Base-by-base conservation (phyloP, 2,113 vertebrate genomes). In the Zosterops lateralis region DNA sequence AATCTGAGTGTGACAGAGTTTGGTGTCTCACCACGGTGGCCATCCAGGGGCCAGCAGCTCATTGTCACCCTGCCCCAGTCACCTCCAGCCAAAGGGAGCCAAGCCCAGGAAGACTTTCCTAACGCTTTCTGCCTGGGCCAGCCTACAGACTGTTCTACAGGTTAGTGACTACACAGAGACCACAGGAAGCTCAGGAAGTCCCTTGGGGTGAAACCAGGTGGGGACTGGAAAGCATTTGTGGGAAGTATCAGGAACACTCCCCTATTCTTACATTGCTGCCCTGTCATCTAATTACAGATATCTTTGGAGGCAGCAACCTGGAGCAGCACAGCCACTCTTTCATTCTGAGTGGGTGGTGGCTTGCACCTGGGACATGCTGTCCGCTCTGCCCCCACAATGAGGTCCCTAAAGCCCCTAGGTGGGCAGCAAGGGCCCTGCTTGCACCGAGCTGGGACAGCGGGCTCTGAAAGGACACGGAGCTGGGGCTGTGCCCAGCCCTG, bases 101-200 rank as follows among this genome's bases (percentile, higher is more conserved):
- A 42, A 82, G 53, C 53, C 45, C 80, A 65, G 50, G 12, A 26
- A 57, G 56, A 17, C 32, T 67, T 77, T 47, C 45, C 54, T 3
- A 11, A 88, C 54, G n/a, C 17, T 84, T 81, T 53, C 48, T 87
- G 65, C 51, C 57, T 57, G 70, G 57, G 56, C 5, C 5, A 61
- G 50, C 22, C 53, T 17, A 8, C n/a, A 22, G 65, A 28, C 22
- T 28, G 28, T 22, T 22, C 62, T 20, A 6, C 58, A 48, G 48
- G 56, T 80, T n/a, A 15, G 6, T 51, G 65, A 67, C 72, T 62
- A 10, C 42, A 31, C 29, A 47, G 71, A 82, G 53, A 57, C 77
- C 81, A 82, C 81, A 91, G 84, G 68, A 48, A 91, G 56, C 61
- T 82, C 74, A 60, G 65, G 53, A 95, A 89, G 78, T 89, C 45